Base-by-base conservation (phyloP, 2,113 vertebrate genomes). In the Alexandromys fortis region DNA sequence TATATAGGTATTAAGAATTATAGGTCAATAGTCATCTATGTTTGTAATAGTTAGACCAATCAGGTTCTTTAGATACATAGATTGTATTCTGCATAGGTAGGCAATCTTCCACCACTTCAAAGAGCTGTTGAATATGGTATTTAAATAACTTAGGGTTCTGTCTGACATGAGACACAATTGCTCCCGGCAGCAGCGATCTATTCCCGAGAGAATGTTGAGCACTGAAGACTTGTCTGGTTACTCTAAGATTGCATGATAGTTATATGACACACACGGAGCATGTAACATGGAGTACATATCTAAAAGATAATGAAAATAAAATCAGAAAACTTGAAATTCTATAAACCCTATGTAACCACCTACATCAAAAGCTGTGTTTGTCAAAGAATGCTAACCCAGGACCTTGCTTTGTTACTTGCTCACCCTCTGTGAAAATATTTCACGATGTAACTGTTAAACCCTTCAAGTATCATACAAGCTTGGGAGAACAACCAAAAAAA, bases 321-420 rank as follows among this genome's bases (percentile, higher is more conserved):
- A 45, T 72, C 78, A 94, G 72, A 92, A 35, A 65, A 79, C 70
- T 38, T 33, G 79, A 58, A 96, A 79, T 94, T 86, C 17, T 35
- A 52, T 42, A 45, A 96, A 12, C 17, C 61, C 12, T 21, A 12
- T 42, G 3, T 7, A 19, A 35, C 35, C 21, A n/a, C 65, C 72
- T 65, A 65, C 22, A 70, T 21, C 73, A 68, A 8, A 77, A 72
- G 24, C n/a, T 55, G 5, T 65, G 3, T 47, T 45, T 67, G 42
- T 33, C 30, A 35, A 24, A 67, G 83, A 45, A 14, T 86, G 83
- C 83, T n/a, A 19, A 42, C 65, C 83, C 68, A 22, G 42, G 10
- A 14, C 30, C 42, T 33, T 47, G 16, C 82, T 85, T 86, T 33
- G 65, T 49, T 49, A 35, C 85, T 65, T 49, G 10, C 10, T 67